phyloP scores from a whole-genome alignment of 2,888 invertebrate genomes.

The Pimpla rufipes region DNA sequence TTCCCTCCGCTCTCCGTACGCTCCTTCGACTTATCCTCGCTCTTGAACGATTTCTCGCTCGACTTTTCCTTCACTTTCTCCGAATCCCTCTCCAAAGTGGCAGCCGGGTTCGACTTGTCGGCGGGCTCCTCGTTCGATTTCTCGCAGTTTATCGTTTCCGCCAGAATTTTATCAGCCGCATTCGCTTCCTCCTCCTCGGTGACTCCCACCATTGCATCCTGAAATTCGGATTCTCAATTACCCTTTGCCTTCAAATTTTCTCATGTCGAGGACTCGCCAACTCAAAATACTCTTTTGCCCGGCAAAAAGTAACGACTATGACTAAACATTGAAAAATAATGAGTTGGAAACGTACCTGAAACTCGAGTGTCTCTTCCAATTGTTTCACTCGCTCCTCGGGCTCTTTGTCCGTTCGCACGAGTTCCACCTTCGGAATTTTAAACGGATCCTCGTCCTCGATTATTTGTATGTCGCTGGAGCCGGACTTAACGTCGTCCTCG shows the following conservation, averaged over 20 bases:
- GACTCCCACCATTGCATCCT: conserved; percentile 66
- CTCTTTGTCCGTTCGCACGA: conserved; percentile 71
- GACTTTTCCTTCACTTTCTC: conserved; percentile 69
- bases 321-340: conserved; percentile 9
- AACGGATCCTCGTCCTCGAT: conserved; percentile 79
- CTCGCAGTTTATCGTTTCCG: conserved; percentile 82
- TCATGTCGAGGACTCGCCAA: not conserved
- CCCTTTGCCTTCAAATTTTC: not conserved
- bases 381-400: conserved; percentile 72
- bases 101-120: conserved; percentile 64
- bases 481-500: conserved; percentile 80
- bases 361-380: conserved; percentile 63
- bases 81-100: conserved; percentile 68
- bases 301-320: not conserved
- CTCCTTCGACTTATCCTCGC: conserved; percentile 81
- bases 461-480: conserved; percentile 78
- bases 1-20: conserved; percentile 85
- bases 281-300: too few relatives aligned
- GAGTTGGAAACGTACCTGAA: not conserved
- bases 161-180: conserved; percentile 42
- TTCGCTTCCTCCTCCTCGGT: conserved; percentile 61
- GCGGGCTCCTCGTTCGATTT: conserved; percentile 78
- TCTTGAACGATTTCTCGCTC: conserved; percentile 72
- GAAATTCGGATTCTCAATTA: conserved; percentile 33
- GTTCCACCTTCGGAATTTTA: conserved; percentile 75